Evolutionary conservation across 2,797 vertebrate genomes (phyloP).

Genomic region (Loriculus beryllinus): DNA sequence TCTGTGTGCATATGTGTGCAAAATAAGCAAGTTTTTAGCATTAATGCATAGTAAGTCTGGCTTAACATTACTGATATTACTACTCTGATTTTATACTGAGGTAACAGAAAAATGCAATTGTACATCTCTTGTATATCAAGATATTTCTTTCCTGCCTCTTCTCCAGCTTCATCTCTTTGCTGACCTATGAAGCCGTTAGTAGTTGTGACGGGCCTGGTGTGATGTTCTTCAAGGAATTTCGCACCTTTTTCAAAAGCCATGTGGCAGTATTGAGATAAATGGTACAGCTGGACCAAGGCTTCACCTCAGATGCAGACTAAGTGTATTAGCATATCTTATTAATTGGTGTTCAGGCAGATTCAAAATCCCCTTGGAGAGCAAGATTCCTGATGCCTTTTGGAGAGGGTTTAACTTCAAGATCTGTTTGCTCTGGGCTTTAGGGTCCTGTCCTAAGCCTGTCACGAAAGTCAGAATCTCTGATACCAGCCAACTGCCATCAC

Average conservation of each 20-base stretch:
- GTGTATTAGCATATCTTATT: not conserved
- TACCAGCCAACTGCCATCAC: not conserved
- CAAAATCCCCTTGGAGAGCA: not conserved
- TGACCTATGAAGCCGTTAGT: not conserved
- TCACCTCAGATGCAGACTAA: not conserved
- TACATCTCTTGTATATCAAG: not conserved
- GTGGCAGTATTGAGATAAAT: not conserved
- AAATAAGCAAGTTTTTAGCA: not conserved
- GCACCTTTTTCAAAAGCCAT: not conserved
- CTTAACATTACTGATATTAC: not conserved
- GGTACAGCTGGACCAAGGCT: not conserved
- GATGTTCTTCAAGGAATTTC: not conserved
- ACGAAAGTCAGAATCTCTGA: not conserved
- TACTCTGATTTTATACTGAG: not conserved
- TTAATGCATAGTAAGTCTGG: not conserved
- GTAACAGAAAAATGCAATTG: not conserved
- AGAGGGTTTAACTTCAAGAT: not conserved
- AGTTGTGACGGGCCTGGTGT: no score
- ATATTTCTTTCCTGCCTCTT: not conserved
- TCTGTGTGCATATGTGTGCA: fast-evolving
- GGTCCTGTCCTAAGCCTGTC: not conserved
- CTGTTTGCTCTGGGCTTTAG: not conserved
- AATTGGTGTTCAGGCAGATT: not conserved
- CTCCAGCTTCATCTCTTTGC: not conserved
- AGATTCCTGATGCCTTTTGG: not conserved